phyloP scores from a whole-genome alignment of 2,113 vertebrate genomes.

The Stictonetta naevosa region DNA sequence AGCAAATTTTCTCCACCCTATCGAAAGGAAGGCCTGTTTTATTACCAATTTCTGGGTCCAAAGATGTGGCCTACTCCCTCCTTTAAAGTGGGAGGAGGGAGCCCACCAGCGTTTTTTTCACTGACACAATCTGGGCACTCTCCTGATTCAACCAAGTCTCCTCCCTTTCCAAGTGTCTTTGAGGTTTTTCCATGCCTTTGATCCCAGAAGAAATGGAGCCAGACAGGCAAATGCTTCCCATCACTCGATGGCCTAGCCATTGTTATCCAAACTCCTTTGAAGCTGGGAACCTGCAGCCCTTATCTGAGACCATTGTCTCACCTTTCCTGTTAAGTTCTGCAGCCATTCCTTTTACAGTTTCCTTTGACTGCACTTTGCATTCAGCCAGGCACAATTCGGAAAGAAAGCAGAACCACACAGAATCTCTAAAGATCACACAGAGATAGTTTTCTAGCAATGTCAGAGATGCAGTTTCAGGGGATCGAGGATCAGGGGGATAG shows the following conservation, averaged over 20 bases:
- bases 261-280: slow-evolving; percentile 52
- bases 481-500: neutral
- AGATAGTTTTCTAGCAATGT: neutral
- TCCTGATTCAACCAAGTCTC: neutral
- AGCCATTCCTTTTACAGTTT: slow-evolving; percentile 26
- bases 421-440: neutral
- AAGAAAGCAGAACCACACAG: neutral
- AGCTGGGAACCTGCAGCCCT: slow-evolving; percentile 23
- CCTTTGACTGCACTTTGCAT: neutral
- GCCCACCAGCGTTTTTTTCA: neutral
- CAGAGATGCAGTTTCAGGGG: neutral
- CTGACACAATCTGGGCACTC: neutral
- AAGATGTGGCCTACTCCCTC: neutral
- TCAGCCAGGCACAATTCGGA: neutral
- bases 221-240: slow-evolving; percentile 36
- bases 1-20: neutral
- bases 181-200: slow-evolving; percentile 30
- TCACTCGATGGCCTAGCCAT: slow-evolving; percentile 6
- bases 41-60: neutral
- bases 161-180: neutral
- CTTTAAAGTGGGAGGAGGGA: neutral
- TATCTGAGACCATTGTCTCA: slow-evolving; percentile 50
- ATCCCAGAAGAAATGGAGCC: slow-evolving; percentile 32
- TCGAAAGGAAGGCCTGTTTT: neutral
- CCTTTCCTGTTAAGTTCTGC: slow-evolving; percentile 45